Percentiles rank a stretch among this genome's conserved stretches.
Evolutionary conservation across 1,140 invertebrate species (phyloP).

Genomic region (Coelopa frigida): DNA sequence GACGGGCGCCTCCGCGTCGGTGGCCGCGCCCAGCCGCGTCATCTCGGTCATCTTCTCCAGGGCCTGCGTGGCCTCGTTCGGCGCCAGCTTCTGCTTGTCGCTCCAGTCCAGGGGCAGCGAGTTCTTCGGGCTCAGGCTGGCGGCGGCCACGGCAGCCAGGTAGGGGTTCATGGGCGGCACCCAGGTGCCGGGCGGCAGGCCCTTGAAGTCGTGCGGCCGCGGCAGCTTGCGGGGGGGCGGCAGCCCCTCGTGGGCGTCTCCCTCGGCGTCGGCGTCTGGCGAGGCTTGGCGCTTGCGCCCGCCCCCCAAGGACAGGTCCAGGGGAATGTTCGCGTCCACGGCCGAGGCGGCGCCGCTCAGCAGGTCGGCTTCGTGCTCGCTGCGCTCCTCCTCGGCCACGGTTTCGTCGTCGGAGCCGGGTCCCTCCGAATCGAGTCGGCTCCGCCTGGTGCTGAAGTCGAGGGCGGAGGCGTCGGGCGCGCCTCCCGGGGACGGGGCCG

Average conservation of each 20-base stretch:
- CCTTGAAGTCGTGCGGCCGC: constrained; percentile 51
- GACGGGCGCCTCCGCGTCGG: constrained; percentile 47
- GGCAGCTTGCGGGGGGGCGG: constrained; percentile 59
- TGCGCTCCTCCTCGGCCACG: no score
- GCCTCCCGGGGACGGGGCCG: constrained; percentile 48
- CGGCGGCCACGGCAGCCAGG: constrained; percentile 67
- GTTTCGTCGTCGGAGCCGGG: constrained; percentile 24
- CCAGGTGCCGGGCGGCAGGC: constrained; percentile 55
- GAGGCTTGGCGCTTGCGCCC: constrained; percentile 61
- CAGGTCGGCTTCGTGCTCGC: no score
- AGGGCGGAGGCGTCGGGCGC: constrained; percentile 52
- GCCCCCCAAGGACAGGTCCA: constrained; percentile 73
- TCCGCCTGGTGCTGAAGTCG: constrained; percentile 69
- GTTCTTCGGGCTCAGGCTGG: constrained; percentile 60
- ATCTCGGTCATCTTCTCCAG: constrained; percentile 88
- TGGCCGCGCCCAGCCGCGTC: constrained; percentile 60
- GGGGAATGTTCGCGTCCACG: constrained; percentile 57
- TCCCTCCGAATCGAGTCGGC: constrained; percentile 25
- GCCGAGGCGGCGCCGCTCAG: not conserved
- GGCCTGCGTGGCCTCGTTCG: constrained; percentile 75
- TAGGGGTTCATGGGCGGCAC: constrained; percentile 73
- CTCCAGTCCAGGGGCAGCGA: constrained; percentile 58
- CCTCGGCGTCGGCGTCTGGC: no score
- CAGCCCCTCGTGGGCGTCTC: constrained; percentile 28
- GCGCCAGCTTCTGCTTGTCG: constrained; percentile 56